Percentiles rank a stretch among this genome's conserved stretches.
phyloP scores from a whole-genome alignment of 2,888 invertebrate species.

The Tineola bisselliella region DNA sequence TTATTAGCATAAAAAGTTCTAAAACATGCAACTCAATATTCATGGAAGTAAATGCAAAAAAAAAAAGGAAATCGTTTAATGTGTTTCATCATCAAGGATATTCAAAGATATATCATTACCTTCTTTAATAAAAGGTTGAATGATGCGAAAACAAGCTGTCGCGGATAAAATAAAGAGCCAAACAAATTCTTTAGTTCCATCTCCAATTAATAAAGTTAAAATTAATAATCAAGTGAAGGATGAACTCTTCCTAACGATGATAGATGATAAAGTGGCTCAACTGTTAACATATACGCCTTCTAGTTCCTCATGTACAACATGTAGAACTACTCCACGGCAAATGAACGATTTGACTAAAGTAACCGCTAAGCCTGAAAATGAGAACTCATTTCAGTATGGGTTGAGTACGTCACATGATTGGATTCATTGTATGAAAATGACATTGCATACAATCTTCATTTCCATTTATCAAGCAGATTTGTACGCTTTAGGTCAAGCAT shows the following conservation, averaged over 20 bases:
- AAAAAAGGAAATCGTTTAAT: too few relatives aligned
- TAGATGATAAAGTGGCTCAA: constrained; percentile 21
- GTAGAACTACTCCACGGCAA: constrained; percentile 19
- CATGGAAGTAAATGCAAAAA: too few relatives aligned
- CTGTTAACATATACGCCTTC: constrained; percentile 18
- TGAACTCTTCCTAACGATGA: constrained; percentile 22
- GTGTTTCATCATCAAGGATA: too few relatives aligned
- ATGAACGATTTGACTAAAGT: constrained; percentile 19
- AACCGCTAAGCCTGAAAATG: constrained; percentile 15
- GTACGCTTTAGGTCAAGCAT: too few relatives aligned
- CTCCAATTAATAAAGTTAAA: constrained; percentile 17
- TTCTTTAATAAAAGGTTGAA: too few relatives aligned
- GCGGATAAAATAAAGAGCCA: constrained; percentile 16
- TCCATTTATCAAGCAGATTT: too few relatives aligned
- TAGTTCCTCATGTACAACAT: constrained; percentile 15
- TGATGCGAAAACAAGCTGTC: too few relatives aligned
- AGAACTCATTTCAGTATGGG: constrained; percentile 18
- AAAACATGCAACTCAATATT: too few relatives aligned
- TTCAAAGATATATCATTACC: too few relatives aligned
- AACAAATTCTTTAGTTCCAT: constrained; percentile 14
- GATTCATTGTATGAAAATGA: constrained; percentile 15
- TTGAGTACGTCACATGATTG: constrained; percentile 20
- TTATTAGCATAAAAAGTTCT: too few relatives aligned
- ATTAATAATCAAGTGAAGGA: constrained; percentile 18
- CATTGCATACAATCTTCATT: too few relatives aligned